Evolutionary conservation across 2,797 vertebrate species (phyloP).

Genomic region (Enteromius fasciolatus): DNA sequence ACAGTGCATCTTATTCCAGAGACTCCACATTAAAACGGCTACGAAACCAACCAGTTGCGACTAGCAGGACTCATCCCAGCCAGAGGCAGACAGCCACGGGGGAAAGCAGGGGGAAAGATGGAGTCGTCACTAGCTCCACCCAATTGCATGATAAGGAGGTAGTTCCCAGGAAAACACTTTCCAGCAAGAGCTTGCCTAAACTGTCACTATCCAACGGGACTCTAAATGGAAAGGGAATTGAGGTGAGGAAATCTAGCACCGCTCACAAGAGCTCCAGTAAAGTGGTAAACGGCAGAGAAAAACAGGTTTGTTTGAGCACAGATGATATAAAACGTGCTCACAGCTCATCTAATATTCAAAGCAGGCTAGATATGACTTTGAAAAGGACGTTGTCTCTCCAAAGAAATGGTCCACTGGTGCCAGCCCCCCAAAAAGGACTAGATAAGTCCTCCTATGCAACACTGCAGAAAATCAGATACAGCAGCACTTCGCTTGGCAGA

Average conservation of each 20-base stretch:
- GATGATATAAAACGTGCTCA: conserved; percentile 78
- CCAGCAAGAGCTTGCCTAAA: conserved; percentile 59
- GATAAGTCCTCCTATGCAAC: conserved; percentile 74
- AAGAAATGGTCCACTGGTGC: conserved; percentile 66
- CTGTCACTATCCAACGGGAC: conserved; percentile 75
- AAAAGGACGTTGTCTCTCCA: conserved; percentile 81
- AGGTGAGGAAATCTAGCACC: conserved; percentile 56
- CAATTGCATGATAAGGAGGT: conserved; percentile 60
- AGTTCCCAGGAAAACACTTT: conserved; percentile 38
- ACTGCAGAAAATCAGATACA: conserved; percentile 80
- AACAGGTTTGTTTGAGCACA: conserved; percentile 36
- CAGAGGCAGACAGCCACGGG: conserved; percentile 58
- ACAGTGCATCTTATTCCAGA: conserved; percentile 70
- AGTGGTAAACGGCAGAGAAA: conserved; percentile 64
- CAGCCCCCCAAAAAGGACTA: conserved; percentile 59
- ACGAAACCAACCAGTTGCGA: conserved; percentile 56
- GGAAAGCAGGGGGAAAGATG: conserved; percentile 71
- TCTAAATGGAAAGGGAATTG: conserved; percentile 54
- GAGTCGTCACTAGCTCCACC: conserved; percentile 74
- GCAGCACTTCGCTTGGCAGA: conserved; percentile 79
- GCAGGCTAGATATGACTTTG: conserved; percentile 70
- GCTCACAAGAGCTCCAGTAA: conserved; percentile 50
- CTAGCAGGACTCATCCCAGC: conserved; percentile 58
- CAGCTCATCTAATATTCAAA: conserved; percentile 85
- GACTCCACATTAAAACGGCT: conserved; percentile 70